Percentiles rank a stretch among this genome's conserved stretches.
These are phyloP conservation scores for Malaclemys terrapin DNA, from an alignment of 2,113 vertebrate genomes.

Conservation along the genomic window DNA sequence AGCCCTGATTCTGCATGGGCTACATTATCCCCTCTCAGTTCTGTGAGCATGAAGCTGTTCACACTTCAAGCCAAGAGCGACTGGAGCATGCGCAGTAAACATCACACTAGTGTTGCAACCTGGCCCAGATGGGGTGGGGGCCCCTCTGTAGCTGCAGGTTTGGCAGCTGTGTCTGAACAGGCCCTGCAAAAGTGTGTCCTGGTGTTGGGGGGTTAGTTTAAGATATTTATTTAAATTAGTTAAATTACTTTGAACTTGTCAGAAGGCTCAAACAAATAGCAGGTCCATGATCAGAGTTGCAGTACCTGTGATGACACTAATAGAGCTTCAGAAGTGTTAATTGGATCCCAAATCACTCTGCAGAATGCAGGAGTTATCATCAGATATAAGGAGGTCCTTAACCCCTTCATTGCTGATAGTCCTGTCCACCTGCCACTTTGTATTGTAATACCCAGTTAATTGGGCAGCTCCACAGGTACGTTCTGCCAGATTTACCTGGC, in stretches of 20 bases:
- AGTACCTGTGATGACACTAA: accelerated
- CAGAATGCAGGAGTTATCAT: background rate
- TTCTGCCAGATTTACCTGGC: background rate
- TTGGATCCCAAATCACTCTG: background rate
- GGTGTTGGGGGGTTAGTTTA: accelerated
- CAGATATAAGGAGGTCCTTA: accelerated
- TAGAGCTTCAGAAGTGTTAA: background rate
- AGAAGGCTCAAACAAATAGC: accelerated
- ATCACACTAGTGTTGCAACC: background rate
- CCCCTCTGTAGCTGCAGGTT: accelerated
- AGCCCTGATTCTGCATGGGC: background rate
- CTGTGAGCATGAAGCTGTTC: background rate
- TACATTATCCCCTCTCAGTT: background rate
- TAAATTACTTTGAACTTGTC: accelerated
- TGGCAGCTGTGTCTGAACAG: background rate
- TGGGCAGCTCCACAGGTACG: background rate
- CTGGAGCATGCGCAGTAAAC: background rate
- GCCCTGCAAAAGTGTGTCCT: accelerated
- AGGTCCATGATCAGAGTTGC: background rate
- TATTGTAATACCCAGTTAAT: background rate
- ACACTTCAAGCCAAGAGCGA: accelerated
- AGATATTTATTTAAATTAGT: background rate
- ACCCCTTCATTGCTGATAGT: accelerated
- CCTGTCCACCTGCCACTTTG: background rate
- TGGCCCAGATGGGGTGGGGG: background rate